phyloP scores from a whole-genome alignment of 2,113 vertebrate genomes.

The Menidia beryllina region DNA sequence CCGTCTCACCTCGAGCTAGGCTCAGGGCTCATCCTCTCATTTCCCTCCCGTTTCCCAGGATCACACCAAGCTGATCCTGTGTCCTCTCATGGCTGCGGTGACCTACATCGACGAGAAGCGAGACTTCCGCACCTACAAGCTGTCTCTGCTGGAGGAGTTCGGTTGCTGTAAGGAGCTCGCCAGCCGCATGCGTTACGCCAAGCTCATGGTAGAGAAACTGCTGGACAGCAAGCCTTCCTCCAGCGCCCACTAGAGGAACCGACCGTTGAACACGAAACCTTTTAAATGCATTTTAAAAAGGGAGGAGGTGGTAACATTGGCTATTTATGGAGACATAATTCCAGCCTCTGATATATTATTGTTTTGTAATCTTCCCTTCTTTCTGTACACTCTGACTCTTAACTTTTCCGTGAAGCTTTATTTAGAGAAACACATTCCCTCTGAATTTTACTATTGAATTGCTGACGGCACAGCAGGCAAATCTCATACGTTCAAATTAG shows the following conservation, averaged over 20 bases:
- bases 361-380: background rate
- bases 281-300: background rate
- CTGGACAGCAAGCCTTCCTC: conserved; percentile 79
- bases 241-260: conserved; percentile 74
- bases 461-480: background rate
- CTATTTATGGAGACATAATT: conserved; percentile 11
- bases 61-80: conserved; percentile 97
- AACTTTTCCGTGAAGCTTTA: conserved; percentile 27
- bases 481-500: background rate
- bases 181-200: conserved; percentile 91
- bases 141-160: conserved; percentile 91
- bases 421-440: background rate
- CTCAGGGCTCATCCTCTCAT: background rate
- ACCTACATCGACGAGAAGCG: conserved; percentile 96
- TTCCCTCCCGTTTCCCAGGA: conserved; percentile 82
- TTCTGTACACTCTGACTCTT: conserved; percentile 8
- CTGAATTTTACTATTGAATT: too few relatives aligned
- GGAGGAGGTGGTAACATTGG: background rate
- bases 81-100: conserved; percentile 93
- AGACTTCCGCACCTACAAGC: conserved; percentile 93
- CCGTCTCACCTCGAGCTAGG: too few relatives aligned
- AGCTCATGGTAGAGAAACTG: conserved; percentile 97
- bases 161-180: conserved; percentile 93
- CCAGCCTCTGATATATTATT: background rate
- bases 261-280: background rate